Evolutionary conservation across 2,888 invertebrate species (phyloP).

Genomic region (Crossocerus cetratus): DNA sequence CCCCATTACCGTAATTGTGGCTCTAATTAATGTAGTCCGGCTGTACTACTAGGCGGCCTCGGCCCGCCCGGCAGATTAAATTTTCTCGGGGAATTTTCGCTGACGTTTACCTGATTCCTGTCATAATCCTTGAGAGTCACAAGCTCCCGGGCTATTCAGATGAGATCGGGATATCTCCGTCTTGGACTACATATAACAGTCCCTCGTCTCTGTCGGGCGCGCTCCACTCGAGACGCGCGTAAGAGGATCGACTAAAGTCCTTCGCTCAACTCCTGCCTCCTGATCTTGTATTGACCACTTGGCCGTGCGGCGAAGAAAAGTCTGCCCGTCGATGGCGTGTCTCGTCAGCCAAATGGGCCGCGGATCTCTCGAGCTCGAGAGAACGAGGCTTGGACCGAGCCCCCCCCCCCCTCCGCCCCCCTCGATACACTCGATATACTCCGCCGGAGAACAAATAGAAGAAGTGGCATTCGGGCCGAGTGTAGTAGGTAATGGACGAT

Average conservation of each 20-base stretch:
- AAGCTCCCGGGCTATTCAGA: not conserved
- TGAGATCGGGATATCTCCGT: not conserved
- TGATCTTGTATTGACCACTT: no score
- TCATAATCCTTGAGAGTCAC: not conserved
- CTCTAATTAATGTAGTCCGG: slow-evolving; percentile 61
- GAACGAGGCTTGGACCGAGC: not conserved
- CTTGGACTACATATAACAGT: not conserved
- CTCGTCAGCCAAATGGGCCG: not conserved
- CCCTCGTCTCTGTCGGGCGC: no score
- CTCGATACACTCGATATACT: slow-evolving; percentile 39
- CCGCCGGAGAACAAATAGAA: slow-evolving; percentile 42
- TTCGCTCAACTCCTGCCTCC: no score
- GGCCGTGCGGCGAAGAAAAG: no score
- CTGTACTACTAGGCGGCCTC: slow-evolving; percentile 33
- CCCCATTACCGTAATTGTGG: slow-evolving; percentile 64
- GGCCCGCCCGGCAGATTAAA: slow-evolving; percentile 41
- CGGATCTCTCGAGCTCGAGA: not conserved
- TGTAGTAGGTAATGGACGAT: slow-evolving; percentile 60
- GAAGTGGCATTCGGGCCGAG: slow-evolving; percentile 51
- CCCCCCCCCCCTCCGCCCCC: no score
- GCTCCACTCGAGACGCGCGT: slow-evolving; percentile 1
- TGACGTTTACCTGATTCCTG: slow-evolving; percentile 5
- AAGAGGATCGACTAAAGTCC: no score
- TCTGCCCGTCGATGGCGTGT: slow-evolving; percentile 2
- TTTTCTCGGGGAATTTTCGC: slow-evolving; percentile 45